phyloP scores from a whole-genome alignment of 2,888 invertebrate species.

The Steinernema hermaphroditum region DNA sequence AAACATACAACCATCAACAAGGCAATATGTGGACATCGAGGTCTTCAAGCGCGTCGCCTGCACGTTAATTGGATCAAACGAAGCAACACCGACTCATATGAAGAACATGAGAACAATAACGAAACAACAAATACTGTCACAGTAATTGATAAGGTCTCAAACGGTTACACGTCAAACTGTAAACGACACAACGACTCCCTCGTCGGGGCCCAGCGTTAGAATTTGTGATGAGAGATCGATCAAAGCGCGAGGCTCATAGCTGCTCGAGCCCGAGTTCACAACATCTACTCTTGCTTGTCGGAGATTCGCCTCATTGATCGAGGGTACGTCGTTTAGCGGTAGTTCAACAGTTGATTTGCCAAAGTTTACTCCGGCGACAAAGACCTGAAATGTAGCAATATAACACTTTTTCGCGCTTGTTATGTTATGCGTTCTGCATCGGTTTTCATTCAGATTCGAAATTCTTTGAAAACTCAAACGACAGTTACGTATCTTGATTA shows the following conservation, averaged over 20 bases:
- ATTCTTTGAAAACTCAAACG: no score
- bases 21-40: no score
- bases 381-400: conserved; percentile 43
- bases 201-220: conserved; percentile 49
- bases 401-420: background rate
- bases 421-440: background rate
- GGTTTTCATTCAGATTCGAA: no score
- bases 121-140: conserved; percentile 11
- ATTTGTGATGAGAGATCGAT: conserved; percentile 47
- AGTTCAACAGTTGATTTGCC: conserved; percentile 45
- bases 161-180: conserved; percentile 15
- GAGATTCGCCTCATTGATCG: conserved; percentile 17
- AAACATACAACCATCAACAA: no score
- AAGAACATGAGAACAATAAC: background rate
- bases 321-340: conserved; percentile 47
- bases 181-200: conserved; percentile 53
- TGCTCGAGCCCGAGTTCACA: conserved; percentile 46
- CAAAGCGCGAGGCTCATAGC: conserved; percentile 42
- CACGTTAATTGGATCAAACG: background rate
- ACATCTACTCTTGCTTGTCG: conserved; percentile 42
- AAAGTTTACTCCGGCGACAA: conserved; percentile 55
- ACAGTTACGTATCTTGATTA: no score
- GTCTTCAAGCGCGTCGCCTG: conserved; percentile 3
- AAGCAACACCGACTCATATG: no score
- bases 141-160: background rate